Base-by-base conservation (phyloP, 2,113 vertebrate species). In the Crotalus viridis region DNA sequence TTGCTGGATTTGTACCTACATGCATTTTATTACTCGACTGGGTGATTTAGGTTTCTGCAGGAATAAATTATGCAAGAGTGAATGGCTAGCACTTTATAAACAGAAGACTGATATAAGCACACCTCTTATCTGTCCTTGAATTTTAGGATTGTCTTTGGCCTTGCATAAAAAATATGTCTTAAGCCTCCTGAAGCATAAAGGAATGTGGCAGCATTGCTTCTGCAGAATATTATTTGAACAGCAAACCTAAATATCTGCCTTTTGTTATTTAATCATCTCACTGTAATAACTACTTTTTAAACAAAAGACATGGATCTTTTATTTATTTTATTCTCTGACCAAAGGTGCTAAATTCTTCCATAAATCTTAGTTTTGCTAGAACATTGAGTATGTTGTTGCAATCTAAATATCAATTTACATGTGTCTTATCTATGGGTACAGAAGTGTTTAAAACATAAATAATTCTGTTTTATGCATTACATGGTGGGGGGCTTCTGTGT, bases 121-220 rank as follows among this genome's bases (percentile, higher is more conserved):
- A 94, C 74, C 54, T 95, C 93, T 96, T 94, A 95, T 96, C 94
- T 89, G 93, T 92, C 95, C 96, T 97, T 97, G 96, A 95, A 97
- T 96, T 97, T 97, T 96, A 93, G 93, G 74, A 90, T 88, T 97
- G 92, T 94, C 93, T 94, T 94, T 96, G 95, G 93, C 39, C 95
- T 95, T 93, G 87, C 61, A 92, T 94, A 93, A 96, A 93, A 96
- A 96, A 94, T 95, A 93, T 21, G 95, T 55, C 33, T 48, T 56
- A 94, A 24, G 87, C 86, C n/a, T 95, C 95, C 89, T 85, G 94
- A 91, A 93, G 57, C 28, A 92, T 91, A 90, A 90, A 93, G 52
- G 88, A 85, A 39, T 88, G 28, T 95, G 74, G 33, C 33, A 81
- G 33, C 33, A 81, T 81, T 81, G 74, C 33, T 43, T 43, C 33